These are phyloP conservation scores for Blera fallax DNA, from an alignment of 2,888 invertebrate genomes.

Conservation along the genomic window DNA sequence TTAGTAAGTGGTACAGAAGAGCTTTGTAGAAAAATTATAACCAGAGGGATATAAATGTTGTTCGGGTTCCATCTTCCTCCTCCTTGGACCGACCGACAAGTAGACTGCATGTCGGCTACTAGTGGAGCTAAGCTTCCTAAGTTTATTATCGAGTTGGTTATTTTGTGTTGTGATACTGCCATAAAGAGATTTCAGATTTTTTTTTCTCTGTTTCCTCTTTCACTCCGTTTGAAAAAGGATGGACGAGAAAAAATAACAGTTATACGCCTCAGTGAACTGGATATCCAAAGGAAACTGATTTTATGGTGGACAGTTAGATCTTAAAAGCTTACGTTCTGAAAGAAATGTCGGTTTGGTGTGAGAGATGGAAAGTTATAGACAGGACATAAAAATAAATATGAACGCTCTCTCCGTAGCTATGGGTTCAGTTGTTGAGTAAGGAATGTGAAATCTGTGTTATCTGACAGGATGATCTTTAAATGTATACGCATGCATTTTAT, in stretches of 20 bases:
- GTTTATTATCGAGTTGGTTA: conserved; percentile 67
- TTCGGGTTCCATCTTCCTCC: conserved; percentile 40
- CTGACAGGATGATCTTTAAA: neutral
- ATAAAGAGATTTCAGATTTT: conserved; percentile 41
- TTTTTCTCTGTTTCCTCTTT: conserved; percentile 4
- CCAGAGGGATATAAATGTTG: conserved; percentile 68
- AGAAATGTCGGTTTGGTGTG: conserved; percentile 73
- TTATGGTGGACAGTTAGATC: conserved; percentile 73
- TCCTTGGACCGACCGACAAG: conserved; percentile 1
- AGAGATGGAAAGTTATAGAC: conserved; percentile 32
- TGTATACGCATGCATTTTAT: conserved; percentile 4
- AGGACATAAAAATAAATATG: conserved; percentile 37
- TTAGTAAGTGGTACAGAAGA: conserved; percentile 73
- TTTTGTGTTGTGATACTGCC: conserved; percentile 46
- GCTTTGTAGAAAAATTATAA: conserved; percentile 72
- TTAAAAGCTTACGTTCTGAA: conserved; percentile 73
- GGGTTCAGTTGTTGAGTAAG: neutral
- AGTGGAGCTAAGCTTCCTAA: conserved; percentile 47
- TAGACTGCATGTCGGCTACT: conserved; percentile 57
- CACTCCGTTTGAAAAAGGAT: neutral
- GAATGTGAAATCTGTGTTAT: neutral
- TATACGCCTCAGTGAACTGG: conserved; percentile 60
- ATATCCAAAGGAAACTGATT: conserved; percentile 56
- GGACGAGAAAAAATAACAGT: conserved; percentile 46
- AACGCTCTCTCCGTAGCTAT: neutral